Evolutionary conservation across 1,140 invertebrate species (phyloP).

Genomic region (Orussus abietinus): DNA sequence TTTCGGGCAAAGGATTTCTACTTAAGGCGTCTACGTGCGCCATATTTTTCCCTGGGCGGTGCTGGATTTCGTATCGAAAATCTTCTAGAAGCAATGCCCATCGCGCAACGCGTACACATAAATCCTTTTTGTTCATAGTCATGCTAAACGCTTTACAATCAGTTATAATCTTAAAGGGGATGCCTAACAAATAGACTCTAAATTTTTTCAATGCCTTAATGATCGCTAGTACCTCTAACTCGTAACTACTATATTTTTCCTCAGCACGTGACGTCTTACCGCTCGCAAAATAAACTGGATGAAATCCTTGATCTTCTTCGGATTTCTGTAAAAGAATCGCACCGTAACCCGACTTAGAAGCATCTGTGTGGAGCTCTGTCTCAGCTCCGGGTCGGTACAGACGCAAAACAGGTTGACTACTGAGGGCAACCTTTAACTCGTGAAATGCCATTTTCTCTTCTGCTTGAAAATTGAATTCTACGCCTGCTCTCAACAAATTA

Average conservation of each 20-base stretch:
- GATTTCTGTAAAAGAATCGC: conserved; percentile 26
- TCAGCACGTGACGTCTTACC: conserved; percentile 16
- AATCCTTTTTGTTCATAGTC: conserved; percentile 28
- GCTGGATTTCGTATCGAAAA: conserved; percentile 24
- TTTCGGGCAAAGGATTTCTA: conserved; percentile 6
- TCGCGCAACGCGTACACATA: conserved; percentile 4
- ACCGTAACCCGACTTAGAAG: conserved; percentile 28
- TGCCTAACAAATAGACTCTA: conserved; percentile 39
- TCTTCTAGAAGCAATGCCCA: conserved; percentile 26
- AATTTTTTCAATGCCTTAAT: conserved; percentile 39
- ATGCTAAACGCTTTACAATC: conserved; percentile 34
- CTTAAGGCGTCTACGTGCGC: conserved; percentile 16
- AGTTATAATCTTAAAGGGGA: conserved; percentile 34
- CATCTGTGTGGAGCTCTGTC: conserved; percentile 23
- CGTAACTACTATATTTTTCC: conserved; percentile 32
- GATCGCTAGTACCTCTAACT: conserved; percentile 39
- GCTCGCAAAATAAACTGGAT: conserved; percentile 4
- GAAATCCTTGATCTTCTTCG: neutral
- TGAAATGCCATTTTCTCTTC: conserved; percentile 18
- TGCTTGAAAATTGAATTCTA: conserved; percentile 15
- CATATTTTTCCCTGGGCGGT: conserved; percentile 18
- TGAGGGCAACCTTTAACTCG: conserved; percentile 15
- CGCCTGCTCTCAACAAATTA: conserved; percentile 26
- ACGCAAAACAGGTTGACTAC: conserved; percentile 22
- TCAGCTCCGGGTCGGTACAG: conserved; percentile 24